Evolutionary conservation across 2,113 vertebrate genomes (phyloP).

Genomic region (Gallinago paraguaiae): DNA sequence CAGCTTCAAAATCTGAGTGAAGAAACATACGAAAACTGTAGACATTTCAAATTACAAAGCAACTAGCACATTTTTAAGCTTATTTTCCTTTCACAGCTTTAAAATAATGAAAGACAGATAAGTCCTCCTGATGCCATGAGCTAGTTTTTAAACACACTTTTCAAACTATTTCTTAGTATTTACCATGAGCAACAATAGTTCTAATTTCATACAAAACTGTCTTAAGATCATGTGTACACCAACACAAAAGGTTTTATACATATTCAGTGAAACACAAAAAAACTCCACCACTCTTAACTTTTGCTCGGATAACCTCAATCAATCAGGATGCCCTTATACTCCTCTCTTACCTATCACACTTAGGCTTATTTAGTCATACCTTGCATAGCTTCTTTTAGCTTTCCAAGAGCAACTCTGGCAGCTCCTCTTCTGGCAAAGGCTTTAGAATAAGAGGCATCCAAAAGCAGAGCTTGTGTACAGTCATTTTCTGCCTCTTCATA

Average conservation of each 20-base stretch:
- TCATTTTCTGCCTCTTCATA: slow-evolving; percentile 91
- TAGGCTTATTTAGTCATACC: slow-evolving; percentile 71
- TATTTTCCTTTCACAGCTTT: background rate
- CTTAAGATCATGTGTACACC: background rate
- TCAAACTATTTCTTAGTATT: background rate
- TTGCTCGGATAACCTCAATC: background rate
- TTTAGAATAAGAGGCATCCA: slow-evolving; percentile 91
- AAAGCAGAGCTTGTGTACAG: slow-evolving; percentile 84
- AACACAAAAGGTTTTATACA: background rate
- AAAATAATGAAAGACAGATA: background rate
- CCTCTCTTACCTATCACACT: background rate
- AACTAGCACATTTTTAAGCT: background rate
- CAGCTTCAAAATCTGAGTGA: slow-evolving; percentile 86
- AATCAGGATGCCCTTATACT: background rate
- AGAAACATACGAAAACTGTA: background rate
- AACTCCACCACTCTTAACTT: background rate
- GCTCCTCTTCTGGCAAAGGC: slow-evolving; percentile 92
- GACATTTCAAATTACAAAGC: background rate
- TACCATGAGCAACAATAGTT: background rate
- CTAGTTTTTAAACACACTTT: background rate
- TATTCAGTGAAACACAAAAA: background rate
- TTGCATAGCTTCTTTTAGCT: slow-evolving; percentile 84
- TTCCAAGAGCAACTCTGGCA: slow-evolving; percentile 86
- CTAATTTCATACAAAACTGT: background rate
- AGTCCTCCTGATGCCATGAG: background rate